phyloP scores from a whole-genome alignment of 2,888 invertebrate species.

The Portevinia maculata region DNA sequence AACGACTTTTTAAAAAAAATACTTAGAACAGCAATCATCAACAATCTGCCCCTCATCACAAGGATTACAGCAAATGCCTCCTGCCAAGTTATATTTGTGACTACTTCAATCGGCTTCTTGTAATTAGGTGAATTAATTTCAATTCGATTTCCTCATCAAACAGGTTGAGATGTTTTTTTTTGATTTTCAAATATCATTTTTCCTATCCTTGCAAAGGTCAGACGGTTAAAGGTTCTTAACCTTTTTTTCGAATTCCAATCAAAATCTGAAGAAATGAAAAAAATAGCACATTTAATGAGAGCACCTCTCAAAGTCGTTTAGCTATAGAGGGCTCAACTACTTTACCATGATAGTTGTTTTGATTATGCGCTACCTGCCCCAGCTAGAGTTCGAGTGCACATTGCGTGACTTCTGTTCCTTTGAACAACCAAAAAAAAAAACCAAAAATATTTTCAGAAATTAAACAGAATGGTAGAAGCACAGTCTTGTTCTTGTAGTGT shows the following conservation, averaged over 20 bases:
- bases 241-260: not conserved
- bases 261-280: slow-evolving; percentile 5
- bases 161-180: slow-evolving; percentile 12
- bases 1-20: not conserved
- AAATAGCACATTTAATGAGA: slow-evolving; percentile 18
- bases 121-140: slow-evolving; percentile 3
- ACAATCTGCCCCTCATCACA: not conserved
- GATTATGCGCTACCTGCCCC: slow-evolving; percentile 62
- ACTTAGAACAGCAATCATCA: not conserved
- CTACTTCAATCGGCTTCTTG: not conserved
- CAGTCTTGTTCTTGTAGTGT: slow-evolving; percentile 22
- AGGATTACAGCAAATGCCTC: not conserved
- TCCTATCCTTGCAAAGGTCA: slow-evolving; percentile 28
- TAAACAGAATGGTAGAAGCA: not conserved
- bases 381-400: slow-evolving; percentile 66
- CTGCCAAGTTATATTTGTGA: not conserved
- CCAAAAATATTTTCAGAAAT: slow-evolving; percentile 33
- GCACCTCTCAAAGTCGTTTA: not conserved
- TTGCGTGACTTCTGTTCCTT: slow-evolving; percentile 72
- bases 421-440: slow-evolving; percentile 58
- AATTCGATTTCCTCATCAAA: slow-evolving; percentile 9
- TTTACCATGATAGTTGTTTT: slow-evolving; percentile 26
- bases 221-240: slow-evolving; percentile 16
- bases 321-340: not conserved
- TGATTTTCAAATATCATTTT: not conserved